Evolutionary conservation across 2,888 invertebrate species (phyloP).

Genomic region (Keiferia lycopersicella): DNA sequence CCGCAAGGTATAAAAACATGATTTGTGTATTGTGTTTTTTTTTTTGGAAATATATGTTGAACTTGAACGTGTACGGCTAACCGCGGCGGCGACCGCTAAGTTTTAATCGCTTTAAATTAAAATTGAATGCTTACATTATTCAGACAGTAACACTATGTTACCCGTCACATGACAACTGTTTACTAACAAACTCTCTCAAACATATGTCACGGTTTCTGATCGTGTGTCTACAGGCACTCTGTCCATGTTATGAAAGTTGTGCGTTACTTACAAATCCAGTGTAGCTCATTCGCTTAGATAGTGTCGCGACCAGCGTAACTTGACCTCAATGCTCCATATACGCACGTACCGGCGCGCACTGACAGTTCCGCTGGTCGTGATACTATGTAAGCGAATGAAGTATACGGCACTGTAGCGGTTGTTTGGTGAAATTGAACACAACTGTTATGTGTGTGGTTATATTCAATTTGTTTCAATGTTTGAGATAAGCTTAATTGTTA

Average conservation of each 20-base stretch:
- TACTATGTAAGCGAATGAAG: too few species aligned
- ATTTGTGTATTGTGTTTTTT: too few species aligned
- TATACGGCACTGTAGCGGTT: not conserved
- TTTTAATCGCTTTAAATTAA: not conserved
- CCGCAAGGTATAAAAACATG: too few species aligned
- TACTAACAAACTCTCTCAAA: conserved; percentile 4
- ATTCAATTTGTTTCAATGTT: not conserved
- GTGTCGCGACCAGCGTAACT: too few species aligned
- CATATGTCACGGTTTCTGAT: not conserved
- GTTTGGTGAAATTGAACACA: not conserved
- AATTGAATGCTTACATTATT: not conserved
- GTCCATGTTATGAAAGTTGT: conserved; percentile 6
- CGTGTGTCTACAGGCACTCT: not conserved
- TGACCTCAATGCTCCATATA: too few species aligned
- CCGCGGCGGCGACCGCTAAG: not conserved
- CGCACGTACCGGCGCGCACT: too few species aligned
- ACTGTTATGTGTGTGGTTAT: not conserved
- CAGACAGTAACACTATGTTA: too few species aligned
- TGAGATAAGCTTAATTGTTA: not conserved
- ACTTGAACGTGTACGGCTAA: not conserved
- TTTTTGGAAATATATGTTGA: too few species aligned
- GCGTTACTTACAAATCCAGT: conserved; percentile 10
- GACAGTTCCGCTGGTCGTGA: too few species aligned
- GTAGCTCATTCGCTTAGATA: too few species aligned
- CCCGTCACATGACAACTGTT: not conserved